phyloP scores from a whole-genome alignment of 2,113 vertebrate genomes.

The Spilogale gracilis region DNA sequence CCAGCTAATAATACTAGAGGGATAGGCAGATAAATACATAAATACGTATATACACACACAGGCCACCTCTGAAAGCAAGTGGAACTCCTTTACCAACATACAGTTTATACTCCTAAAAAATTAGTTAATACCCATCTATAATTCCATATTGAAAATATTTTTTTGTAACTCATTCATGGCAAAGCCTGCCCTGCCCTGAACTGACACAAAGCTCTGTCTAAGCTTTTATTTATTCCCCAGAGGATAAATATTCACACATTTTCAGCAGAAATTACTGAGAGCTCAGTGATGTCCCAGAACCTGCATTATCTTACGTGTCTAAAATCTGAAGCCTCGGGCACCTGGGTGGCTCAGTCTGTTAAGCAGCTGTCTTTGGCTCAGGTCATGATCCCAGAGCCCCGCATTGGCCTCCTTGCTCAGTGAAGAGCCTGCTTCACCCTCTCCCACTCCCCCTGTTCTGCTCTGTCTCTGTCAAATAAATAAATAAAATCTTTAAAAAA shows the following conservation, averaged over 20 bases:
- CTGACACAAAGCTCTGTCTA: not conserved
- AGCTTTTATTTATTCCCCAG: not conserved
- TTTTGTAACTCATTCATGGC: not conserved
- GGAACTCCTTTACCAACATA: not conserved
- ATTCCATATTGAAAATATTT: slow-evolving; percentile 6
- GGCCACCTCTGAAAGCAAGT: not conserved
- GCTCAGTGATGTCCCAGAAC: not conserved
- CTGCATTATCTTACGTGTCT: not conserved
- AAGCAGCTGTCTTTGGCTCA: too few relatives aligned
- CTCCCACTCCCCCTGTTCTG: too few relatives aligned
- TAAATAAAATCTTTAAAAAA: too few relatives aligned
- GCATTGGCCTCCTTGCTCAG: too few relatives aligned
- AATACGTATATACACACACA: not conserved
- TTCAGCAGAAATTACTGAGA: not conserved
- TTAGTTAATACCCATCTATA: not conserved
- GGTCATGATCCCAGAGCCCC: too few relatives aligned
- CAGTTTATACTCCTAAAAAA: slow-evolving; percentile 9
- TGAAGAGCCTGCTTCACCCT: too few relatives aligned
- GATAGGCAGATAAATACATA: not conserved
- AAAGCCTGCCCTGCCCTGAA: not conserved
- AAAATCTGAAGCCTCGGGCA: not conserved
- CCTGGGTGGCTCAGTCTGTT: too few relatives aligned
- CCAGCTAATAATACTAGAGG: not conserved
- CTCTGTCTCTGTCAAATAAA: too few relatives aligned
- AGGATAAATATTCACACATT: not conserved